Evolutionary conservation across 35 echinoderm and acorn worm genomes (phyloP), one percentile per base, ranked within the genome.

Genomic region (Ptychodera flava): DNA sequence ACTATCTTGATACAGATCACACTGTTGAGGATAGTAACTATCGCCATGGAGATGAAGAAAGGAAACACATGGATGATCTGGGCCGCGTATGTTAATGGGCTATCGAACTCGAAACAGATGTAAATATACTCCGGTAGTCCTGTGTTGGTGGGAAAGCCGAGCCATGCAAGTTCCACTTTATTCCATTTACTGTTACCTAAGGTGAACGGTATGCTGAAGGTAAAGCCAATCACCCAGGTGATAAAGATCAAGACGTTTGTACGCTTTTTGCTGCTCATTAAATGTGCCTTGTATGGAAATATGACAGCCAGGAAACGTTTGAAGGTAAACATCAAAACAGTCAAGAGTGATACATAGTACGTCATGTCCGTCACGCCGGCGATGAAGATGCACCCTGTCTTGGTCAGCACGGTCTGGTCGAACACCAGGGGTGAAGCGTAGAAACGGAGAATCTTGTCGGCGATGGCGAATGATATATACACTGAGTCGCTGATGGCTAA

Each of bases 291-390:
- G 38, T 92, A 90, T n/a, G 88, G 87, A 33, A 78, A 81, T 38
- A 90, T 92, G 22, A 95, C 90, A 16, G 90, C 93, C 30, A 92
- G 81, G 32, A 92, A 95, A 32, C 93, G 52, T 81, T 95, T 90
- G 32, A 95, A 64, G 33, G 93, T 88, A 29, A 95, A 90, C 1
- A 95, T 80, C 31, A 90, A 92, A 52, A 95, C 86, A 31, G 88
- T 92, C 12, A 81, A 92, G 31, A 95, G 81, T 0, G 93, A 88
- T 31, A 90, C 79, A 79, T 92, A 89, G 75, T 95, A 95, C 14
- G 90, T 76, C 0, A 90, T 89, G 36, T 87, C 89, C 35, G 76
- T 84, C 6, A 36, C 33, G 36, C 91, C 35, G n/a, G 89, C 88
- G 30, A 85, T 80, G 32, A 91, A 27, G 1, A 90, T 91, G 76